phyloP scores from a whole-genome alignment of 2,113 vertebrate genomes.

The Vanacampus margaritifer region DNA sequence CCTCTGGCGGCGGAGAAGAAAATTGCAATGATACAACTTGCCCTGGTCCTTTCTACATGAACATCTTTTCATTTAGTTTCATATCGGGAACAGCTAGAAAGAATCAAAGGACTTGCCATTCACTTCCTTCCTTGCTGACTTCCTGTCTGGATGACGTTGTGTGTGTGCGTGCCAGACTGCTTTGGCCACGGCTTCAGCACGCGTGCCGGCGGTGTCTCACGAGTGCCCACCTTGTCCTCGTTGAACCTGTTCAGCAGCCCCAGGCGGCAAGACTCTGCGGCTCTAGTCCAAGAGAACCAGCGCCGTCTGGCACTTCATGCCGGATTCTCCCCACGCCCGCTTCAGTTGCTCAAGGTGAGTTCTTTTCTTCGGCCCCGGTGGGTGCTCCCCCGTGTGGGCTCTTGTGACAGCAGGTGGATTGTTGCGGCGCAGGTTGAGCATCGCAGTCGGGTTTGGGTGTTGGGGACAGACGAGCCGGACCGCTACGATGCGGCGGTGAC shows the following conservation, averaged over 20 bases:
- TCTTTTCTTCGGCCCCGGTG: background rate
- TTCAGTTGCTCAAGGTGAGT: constrained; percentile 81
- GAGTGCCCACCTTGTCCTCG: constrained; percentile 81
- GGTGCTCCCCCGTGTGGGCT: background rate
- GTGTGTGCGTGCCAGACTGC: constrained; percentile 31
- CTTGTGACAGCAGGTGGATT: background rate
- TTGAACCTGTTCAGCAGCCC: constrained; percentile 90
- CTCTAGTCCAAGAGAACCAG: constrained; percentile 83
- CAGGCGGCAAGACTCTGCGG: constrained; percentile 78
- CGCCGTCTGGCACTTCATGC: constrained; percentile 77
- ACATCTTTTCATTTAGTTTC: no score
- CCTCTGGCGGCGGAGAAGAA: no score
- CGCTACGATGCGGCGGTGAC: constrained; percentile 88
- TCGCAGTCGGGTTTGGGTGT: constrained; percentile 76
- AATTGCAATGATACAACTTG: no score
- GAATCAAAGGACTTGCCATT: no score
- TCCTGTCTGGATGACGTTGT: background rate
- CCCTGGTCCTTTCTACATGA: no score
- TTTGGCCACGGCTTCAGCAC: constrained; percentile 94
- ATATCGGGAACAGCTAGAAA: no score
- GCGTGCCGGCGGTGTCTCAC: constrained; percentile 85
- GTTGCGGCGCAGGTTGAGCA: constrained; percentile 75
- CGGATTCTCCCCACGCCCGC: constrained; percentile 79
- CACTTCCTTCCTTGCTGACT: background rate
- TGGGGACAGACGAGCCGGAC: constrained; percentile 79